Evolutionary conservation across 92 coral and sea anemone genomes (phyloP), one percentile per base, ranked within the genome.

Genomic region (Porites evermanni): DNA sequence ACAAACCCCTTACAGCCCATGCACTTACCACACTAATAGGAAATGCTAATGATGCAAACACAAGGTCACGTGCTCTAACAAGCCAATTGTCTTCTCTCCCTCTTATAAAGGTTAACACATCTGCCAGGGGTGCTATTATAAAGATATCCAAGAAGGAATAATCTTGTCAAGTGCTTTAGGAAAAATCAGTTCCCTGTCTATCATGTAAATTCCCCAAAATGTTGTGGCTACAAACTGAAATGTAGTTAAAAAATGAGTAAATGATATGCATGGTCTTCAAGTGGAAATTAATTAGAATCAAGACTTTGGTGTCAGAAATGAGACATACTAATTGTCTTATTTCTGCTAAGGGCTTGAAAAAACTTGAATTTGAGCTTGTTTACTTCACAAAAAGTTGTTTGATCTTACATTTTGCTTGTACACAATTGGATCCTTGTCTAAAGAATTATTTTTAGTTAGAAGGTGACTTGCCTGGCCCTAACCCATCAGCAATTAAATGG

Each of bases 131-230:
- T 64, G 98, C 96, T 14, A 91, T 82, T 17, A 83, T 61, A 56
- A 96, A 96, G 70, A 89, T 9, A 95, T 80, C 94, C 98, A 92
- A 6, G 89, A 26, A 50, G 99, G 99, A 65, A 96, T 77, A 6
- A 96, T 88, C 12, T 76, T 58, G 75, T 96, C 99, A 79, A 96
- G 50, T 24, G 70, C 88, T 60, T 18, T 77, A 21, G 99, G 99
- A 52, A 91, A 95, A 71, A 96, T 95, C 14, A 96, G 86, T 44
- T 96, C 95, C 29, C 99, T 94, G 61, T 96, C 94, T 66, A 95
- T 73, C 81, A 91, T 71, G 79, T 96, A 96, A 68, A 96, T 93
- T 53, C 95, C 95, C 99, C 99, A 96, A 90, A 96, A 96, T 72
- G 96, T 64, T 1, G 91, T 89, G 59, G 90, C 78, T 63, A 96